Evolutionary conservation across 2,797 vertebrate species (phyloP).

Genomic region (Sebastes itinus): DNA sequence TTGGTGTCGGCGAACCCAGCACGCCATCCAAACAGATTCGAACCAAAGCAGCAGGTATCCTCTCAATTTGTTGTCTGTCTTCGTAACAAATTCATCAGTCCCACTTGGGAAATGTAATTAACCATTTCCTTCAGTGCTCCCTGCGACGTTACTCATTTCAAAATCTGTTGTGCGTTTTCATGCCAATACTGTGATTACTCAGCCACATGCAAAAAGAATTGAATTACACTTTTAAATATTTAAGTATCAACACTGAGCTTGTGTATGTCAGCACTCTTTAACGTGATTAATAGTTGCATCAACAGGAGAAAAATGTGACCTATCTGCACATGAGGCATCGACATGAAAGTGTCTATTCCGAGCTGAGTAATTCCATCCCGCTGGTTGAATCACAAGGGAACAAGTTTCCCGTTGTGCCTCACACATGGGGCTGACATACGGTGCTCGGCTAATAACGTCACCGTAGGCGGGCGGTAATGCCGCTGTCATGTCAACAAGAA

Average conservation of each 20-base stretch:
- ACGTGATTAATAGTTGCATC: constrained; percentile 51
- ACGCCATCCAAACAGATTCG: constrained; percentile 83
- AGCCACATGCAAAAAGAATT: not conserved
- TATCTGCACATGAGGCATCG: constrained; percentile 17
- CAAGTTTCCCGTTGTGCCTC: constrained; percentile 45
- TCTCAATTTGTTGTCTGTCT: constrained; percentile 40
- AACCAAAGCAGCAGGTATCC: constrained; percentile 88
- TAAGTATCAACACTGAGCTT: not conserved
- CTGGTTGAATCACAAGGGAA: constrained; percentile 60
- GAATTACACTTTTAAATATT: constrained; percentile 23
- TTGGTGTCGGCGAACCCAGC: constrained; percentile 90
- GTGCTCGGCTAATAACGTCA: constrained; percentile 17
- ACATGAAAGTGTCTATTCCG: constrained; percentile 64
- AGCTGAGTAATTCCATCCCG: constrained; percentile 51
- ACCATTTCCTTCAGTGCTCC: constrained; percentile 42
- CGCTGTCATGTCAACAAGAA: constrained; percentile 40
- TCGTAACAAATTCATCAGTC: constrained; percentile 56
- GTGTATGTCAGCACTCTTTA: constrained; percentile 23
- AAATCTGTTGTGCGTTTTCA: constrained; percentile 37
- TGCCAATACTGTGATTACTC: constrained; percentile 35
- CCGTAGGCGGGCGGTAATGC: not conserved
- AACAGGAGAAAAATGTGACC: constrained; percentile 23
- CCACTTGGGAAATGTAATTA: constrained; percentile 64
- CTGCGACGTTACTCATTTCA: constrained; percentile 49
- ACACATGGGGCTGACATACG: constrained; percentile 29